Base-by-base conservation (phyloP, 2,888 invertebrate species). In the Choreutis nemorana region DNA sequence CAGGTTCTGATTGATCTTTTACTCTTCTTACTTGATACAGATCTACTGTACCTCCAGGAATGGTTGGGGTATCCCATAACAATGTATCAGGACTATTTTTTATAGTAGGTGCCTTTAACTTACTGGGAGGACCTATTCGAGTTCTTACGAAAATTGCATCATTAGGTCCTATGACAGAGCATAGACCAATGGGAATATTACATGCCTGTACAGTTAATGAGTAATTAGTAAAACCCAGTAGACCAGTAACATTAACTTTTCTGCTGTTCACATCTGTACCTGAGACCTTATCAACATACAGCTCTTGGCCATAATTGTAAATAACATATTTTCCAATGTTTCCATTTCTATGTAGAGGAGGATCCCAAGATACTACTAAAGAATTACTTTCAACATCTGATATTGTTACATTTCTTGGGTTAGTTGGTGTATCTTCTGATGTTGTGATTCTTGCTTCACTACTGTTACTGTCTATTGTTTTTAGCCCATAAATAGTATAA, bases 261-360 rank as follows among this genome's bases (percentile, higher is more conserved):
- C 61, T 62, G 41, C 55, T 53, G 6, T 46, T 38, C 33, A 50
- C 54, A 36, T 59, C 57, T 37, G 51, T 55, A 32, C 55, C 55
- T 32, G 50, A 43, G n/a, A 58, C 51, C 37, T 49, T 55, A 23
- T 55, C 55, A 32, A 46, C 44, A 39, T 37, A 37, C 28, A 55
- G 44, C 36, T 61, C 49, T 32, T 46, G 42, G 14, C 41, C 73
- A 53, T 82, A 82, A 37, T 81, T 73, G 31, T 53, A 56, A 36
- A 91, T 75, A 4, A 81, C 70, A 61, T 91, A 93, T 43, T 83
- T 82, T 16, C 82, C 81, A 29, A 93, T 77, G 11, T 84, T 72
- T 1, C 94, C 94, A 70, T 94, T 94, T 46, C 83, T 81, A 12
- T 81, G 71, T 2, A 65, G 48, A 1, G 94, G 94, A 20, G 86